Conservation (phyloP, 2,797 vertebrate species). For the Borostomias antarcticus region DNA sequence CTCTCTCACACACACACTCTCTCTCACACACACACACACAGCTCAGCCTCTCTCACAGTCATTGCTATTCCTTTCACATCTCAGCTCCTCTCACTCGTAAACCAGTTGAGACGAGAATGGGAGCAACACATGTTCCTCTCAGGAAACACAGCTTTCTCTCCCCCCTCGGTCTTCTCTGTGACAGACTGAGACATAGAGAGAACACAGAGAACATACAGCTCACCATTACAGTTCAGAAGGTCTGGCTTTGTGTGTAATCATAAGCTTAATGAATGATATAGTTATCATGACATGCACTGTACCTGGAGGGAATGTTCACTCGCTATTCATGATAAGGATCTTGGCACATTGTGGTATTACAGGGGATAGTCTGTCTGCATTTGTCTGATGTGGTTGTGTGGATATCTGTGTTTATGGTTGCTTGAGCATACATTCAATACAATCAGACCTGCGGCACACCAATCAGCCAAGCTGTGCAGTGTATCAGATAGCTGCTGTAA, state of each 20-base stretch:
- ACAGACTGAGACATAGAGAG: constrained; percentile 16
- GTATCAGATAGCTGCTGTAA: constrained; percentile 56
- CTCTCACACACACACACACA: background rate
- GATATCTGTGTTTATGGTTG: constrained; percentile 14
- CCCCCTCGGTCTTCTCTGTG: constrained; percentile 2
- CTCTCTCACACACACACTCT: background rate
- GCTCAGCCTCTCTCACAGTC: constrained; percentile 47
- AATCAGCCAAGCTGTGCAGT: constrained; percentile 55
- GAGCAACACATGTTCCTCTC: constrained; percentile 2
- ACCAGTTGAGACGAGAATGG: constrained; percentile 21
- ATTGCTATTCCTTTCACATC: constrained; percentile 76
- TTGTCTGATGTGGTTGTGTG: constrained; percentile 16
- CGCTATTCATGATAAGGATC: constrained; percentile 23
- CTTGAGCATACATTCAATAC: constrained; percentile 40
- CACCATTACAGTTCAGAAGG: background rate
- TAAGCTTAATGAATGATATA: constrained; percentile 15
- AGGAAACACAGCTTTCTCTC: constrained; percentile 4
- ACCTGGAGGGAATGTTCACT: background rate
- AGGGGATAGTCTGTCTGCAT: background rate
- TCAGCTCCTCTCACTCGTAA: constrained; percentile 54
- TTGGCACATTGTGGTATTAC: background rate
- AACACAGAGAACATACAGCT: constrained; percentile 17
- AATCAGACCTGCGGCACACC: constrained; percentile 48
- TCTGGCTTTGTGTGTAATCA: background rate
- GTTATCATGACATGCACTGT: background rate